phyloP scores from a whole-genome alignment of 2,113 vertebrate genomes.

The Melanostigma gelatinosum region DNA sequence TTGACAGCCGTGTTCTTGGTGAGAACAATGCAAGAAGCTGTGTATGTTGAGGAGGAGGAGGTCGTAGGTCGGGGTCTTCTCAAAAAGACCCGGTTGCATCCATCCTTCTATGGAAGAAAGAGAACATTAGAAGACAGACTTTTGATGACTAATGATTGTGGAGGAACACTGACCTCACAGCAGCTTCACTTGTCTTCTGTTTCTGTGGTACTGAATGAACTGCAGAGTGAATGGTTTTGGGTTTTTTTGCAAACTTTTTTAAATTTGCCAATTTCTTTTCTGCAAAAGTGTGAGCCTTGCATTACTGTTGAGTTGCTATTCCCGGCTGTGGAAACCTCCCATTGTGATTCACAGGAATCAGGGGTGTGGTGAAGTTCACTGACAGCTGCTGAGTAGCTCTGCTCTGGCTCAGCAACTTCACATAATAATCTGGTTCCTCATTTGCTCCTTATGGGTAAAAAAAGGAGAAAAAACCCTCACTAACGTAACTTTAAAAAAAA shows the following conservation, averaged over 20 bases:
- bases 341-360: conserved; percentile 46
- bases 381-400: conserved; percentile 58
- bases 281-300: background rate
- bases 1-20: conserved; percentile 43
- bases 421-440: conserved; percentile 48
- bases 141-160: background rate
- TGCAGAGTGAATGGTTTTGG: background rate
- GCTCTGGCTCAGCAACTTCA: conserved; percentile 55
- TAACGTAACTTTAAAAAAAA: background rate
- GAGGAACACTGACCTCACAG: conserved; percentile 9
- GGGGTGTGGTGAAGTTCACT: conserved; percentile 70
- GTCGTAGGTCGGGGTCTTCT: conserved; percentile 19
- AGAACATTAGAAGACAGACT: background rate
- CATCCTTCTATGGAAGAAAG: conserved; percentile 24
- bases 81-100: conserved; percentile 1
- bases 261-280: background rate
- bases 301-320: conserved; percentile 26
- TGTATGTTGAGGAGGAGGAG: conserved; percentile 23
- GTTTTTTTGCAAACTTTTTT: conserved; percentile 1
- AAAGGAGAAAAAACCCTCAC: background rate
- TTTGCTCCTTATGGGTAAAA: conserved; percentile 16
- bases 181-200: background rate
- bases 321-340: conserved; percentile 29
- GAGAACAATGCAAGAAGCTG: conserved; percentile 45
- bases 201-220: background rate